Base-by-base conservation (phyloP, 2,113 vertebrate species). In the Nyctereutes procyonoides region DNA sequence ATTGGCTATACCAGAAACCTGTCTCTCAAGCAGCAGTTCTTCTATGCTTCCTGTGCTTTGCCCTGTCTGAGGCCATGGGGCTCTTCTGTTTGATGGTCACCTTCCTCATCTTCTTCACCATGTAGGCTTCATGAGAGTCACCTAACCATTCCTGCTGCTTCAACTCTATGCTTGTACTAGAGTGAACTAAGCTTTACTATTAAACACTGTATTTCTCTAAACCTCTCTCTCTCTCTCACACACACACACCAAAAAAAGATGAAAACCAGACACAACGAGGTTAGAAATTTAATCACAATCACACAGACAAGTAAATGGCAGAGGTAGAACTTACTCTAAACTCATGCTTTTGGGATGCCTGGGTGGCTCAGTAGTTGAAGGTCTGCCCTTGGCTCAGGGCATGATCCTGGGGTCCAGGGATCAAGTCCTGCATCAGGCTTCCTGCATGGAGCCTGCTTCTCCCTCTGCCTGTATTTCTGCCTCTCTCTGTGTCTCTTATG, bases 1-100 rank as follows among this genome's bases (percentile, higher is more conserved):
- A 98, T 98, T 32, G 98, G 96, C 48, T 98, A 97, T 96, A 98
- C 98, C 93, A 98, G 98, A 97, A 99, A 99, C 67, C 98, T 98
- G 0, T 98, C 98, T 20, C 98, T 98, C 81, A 98, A 98, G 97
- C 97, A 98, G 93, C 96, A 98, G 77, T 82, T 98, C 95, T 99
- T 96, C 74, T 98, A 95, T 8, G 98, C 97, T 86, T 98, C 96
- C 88, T 98, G 92, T 97, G 96, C 28, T 98, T 98, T 55, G 97
- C 98, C 73, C 94, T 98, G 2, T 98, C 97, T 0, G 98, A 98
- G 96, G 98, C 98, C 96, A 97, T 96, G 97, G 98, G 97, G 20
- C 97, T 98, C 28, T 98, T 98, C 98, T 98, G 95, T 96, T 89
- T 98, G 96, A 98, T 98, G 98, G 97, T 97, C 91, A 96, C 98